Percentiles rank a stretch among this genome's conserved stretches.
phyloP scores from a whole-genome alignment of 1,140 invertebrate genomes.

The Ylistrum balloti region DNA sequence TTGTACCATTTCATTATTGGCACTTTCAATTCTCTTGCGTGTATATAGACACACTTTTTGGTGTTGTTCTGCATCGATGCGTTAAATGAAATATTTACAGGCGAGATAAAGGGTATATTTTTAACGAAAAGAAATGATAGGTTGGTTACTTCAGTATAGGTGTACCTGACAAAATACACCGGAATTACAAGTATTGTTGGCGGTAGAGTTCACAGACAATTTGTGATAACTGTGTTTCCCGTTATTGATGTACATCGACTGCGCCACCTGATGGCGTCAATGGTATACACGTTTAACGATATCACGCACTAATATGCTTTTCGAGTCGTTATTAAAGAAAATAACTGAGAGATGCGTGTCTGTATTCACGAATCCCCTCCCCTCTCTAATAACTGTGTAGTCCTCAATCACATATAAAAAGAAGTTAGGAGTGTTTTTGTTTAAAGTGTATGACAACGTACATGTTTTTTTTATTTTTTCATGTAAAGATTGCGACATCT shows the following conservation, averaged over 20 bases:
- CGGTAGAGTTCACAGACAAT: not conserved
- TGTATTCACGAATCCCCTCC: not conserved
- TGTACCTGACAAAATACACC: not conserved
- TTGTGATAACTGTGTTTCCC: not conserved
- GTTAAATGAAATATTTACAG: not conserved
- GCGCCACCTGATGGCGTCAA: not conserved
- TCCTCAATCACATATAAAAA: not conserved
- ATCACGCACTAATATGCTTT: not conserved
- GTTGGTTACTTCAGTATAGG: not conserved
- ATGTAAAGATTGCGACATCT: no score
- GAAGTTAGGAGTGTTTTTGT: not conserved
- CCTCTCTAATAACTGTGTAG: not conserved
- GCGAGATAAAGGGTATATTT: not conserved
- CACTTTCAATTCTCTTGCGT: not conserved
- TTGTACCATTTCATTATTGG: not conserved
- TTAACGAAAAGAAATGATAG: not conserved
- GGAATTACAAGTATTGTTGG: not conserved
- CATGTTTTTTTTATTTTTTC: no score
- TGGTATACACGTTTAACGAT: not conserved
- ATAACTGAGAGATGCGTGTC: not conserved
- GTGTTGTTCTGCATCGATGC: not conserved
- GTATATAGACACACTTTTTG: not conserved
- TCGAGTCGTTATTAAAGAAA: not conserved
- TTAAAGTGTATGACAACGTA: not conserved
- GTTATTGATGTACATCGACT: not conserved